Conservation (phyloP, 2,113 vertebrate species). For the Seriola rivoliana region DNA sequence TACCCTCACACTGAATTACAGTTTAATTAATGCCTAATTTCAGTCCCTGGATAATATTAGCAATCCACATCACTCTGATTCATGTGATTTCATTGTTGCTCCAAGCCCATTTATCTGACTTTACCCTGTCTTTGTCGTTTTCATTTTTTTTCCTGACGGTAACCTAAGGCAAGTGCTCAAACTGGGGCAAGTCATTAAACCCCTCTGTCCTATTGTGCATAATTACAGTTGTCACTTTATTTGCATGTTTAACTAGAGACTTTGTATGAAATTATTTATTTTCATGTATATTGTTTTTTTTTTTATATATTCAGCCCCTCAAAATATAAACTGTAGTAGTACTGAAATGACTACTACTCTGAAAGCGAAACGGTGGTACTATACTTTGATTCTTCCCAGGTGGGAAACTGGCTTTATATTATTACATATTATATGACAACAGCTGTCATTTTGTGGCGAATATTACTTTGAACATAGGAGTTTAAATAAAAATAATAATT, state of each 20-base stretch:
- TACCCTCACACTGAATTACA: conserved; percentile 11
- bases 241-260: conserved; percentile 73
- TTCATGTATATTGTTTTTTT: conserved; percentile 68
- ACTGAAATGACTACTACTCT: conserved; percentile 28
- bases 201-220: conserved; percentile 44
- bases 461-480: conserved; percentile 68
- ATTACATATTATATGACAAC: conserved; percentile 60
- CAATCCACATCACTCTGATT: conserved; percentile 38
- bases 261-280: conserved; percentile 82
- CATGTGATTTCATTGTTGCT: conserved; percentile 43
- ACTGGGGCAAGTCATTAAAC: conserved; percentile 52
- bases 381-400: conserved; percentile 58
- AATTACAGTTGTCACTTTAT: conserved; percentile 65
- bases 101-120: conserved; percentile 40
- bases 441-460: conserved; percentile 68
- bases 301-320: conserved; percentile 41
- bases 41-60: conserved; percentile 42
- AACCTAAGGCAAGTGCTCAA: conserved; percentile 54
- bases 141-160: conserved; percentile 52
- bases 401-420: conserved; percentile 68
- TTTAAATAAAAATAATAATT: conserved; percentile 75
- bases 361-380: conserved; percentile 33
- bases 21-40: conserved; percentile 51
- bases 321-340: conserved; percentile 50
- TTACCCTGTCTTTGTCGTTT: conserved; percentile 44